Evolutionary conservation across 2,888 invertebrate genomes (phyloP), one percentile per base, ranked within the genome.

Genomic region (Drosophila ochracea): DNA sequence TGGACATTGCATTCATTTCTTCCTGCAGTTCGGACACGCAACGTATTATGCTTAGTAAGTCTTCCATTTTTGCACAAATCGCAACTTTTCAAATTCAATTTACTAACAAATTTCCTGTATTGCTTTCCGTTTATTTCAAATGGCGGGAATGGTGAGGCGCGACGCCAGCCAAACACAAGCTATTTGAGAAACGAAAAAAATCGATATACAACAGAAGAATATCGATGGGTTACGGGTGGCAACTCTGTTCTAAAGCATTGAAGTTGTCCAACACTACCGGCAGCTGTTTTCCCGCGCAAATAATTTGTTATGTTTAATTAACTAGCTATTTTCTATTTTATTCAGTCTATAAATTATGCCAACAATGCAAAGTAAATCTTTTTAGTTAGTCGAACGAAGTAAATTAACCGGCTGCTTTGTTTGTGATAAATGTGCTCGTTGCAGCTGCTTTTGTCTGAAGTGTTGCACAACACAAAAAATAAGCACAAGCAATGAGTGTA

Each of bases 71-170:
- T 9, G 28, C 13, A 41, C 47, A 43, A 60, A 33, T 28, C 52
- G 25, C 28, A 65, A 69, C 43, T 64, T 49, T 37, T 28, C 21
- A 6, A 50, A 58, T 54, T 28, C 52, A 11, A 25, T 31, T 68
- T 57, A 35, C 43, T 0, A 33, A 11, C 21, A 53, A 54, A 49
- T 55, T 35, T 39, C 21, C 4, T 43, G 28, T 37, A 16, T 13
- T 43, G 16, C 21, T 68, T 50, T 37, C 66, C 68, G 83, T 81
- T 89, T 79, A 62, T 57, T 87, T 87, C 69, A 87, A 87, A 87
- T 83, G 82, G 84, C 89, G 86, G 72, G 80, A 83, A 83, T 60
- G 41, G 47, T n/a, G 61, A 62, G 78, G 86, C 82, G 86, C 89
- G 84, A 73, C 85, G 59, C 39, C 47, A 41, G 41, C 28, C 37